Evolutionary conservation across 1,140 invertebrate genomes (phyloP).

Genomic region (Aphis gossypii): DNA sequence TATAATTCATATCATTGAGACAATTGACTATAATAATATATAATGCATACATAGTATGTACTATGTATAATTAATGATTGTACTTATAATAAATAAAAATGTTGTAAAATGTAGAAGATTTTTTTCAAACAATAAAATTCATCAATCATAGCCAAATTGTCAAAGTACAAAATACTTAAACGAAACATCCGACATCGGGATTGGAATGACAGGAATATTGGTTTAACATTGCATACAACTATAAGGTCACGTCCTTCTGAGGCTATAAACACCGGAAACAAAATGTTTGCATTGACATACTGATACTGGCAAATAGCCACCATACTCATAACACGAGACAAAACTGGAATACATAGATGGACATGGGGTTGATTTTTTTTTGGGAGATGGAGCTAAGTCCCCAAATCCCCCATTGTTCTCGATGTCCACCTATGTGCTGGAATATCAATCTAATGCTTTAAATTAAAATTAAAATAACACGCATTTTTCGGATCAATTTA

Average conservation of each 20-base stretch:
- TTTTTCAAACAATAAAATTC: background rate
- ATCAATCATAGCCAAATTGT: background rate
- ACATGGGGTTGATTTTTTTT: background rate
- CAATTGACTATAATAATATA: too few relatives aligned
- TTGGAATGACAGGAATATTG: background rate
- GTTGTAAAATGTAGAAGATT: background rate
- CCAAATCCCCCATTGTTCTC: too few relatives aligned
- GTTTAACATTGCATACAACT: background rate
- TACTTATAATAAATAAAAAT: background rate
- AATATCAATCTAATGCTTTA: background rate
- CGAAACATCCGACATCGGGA: background rate
- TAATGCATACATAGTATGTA: too few relatives aligned
- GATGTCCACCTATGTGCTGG: too few relatives aligned
- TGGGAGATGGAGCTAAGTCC: background rate
- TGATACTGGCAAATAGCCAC: constrained; percentile 27
- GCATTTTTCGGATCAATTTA: background rate
- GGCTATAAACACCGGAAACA: constrained; percentile 16
- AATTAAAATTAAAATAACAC: background rate
- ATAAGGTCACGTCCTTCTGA: constrained; percentile 42
- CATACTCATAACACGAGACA: background rate
- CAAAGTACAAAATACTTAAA: background rate
- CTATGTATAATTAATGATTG: too few relatives aligned
- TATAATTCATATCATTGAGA: background rate
- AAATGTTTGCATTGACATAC: constrained; percentile 17
- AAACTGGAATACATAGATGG: background rate